phyloP scores from a whole-genome alignment of 1,140 invertebrate species.

The Dufourea novaeangliae region DNA sequence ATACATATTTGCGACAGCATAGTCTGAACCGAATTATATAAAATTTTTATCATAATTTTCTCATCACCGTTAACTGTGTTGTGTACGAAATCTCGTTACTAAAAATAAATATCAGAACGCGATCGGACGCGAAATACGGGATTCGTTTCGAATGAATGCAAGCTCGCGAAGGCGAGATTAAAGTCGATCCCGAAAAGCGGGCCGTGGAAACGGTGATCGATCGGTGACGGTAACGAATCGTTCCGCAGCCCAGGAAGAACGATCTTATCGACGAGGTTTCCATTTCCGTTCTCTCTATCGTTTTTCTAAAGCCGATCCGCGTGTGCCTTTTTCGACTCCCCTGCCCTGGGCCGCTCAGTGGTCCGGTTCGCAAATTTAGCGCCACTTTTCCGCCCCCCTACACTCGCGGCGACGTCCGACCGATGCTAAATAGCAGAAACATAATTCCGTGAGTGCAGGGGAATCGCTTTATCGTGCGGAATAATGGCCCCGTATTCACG shows the following conservation, averaged over 20 bases:
- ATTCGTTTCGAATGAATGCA: conserved; percentile 28
- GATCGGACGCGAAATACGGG: not conserved
- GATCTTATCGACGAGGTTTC: conserved; percentile 63
- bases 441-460: conserved; percentile 74
- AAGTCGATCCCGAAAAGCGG: conserved; percentile 47
- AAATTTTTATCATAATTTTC: too few relatives aligned
- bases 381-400: conserved; percentile 27
- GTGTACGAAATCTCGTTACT: too few relatives aligned
- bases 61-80: too few relatives aligned
- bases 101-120: too few relatives aligned
- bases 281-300: conserved; percentile 52
- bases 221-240: conserved; percentile 70
- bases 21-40: too few relatives aligned
- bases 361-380: too few relatives aligned
- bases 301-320: conserved; percentile 46
- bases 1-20: too few relatives aligned
- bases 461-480: conserved; percentile 79
- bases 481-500: conserved; percentile 78
- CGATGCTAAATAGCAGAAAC: conserved; percentile 77
- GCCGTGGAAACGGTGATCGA: conserved; percentile 62
- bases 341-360: not conserved
- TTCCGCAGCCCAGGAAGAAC: conserved; percentile 42
- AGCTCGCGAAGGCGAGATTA: conserved; percentile 39
- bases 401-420: conserved; percentile 40
- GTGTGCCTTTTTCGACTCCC: conserved; percentile 19